Evolutionary conservation across 2,797 vertebrate species (phyloP).

Genomic region (Scarus forsteni): DNA sequence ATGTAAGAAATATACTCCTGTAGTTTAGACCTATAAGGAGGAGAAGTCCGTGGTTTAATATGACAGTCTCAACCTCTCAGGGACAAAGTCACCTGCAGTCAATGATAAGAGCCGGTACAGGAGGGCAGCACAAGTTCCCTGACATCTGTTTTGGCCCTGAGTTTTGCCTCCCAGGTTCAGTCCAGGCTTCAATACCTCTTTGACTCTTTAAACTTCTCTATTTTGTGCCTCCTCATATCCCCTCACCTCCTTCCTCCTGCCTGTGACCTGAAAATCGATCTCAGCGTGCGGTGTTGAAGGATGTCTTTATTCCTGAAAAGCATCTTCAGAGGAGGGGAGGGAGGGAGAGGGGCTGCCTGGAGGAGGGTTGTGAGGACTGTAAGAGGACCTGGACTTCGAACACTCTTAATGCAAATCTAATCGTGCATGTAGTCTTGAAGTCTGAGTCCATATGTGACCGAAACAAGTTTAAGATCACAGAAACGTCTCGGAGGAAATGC

Average conservation of each 20-base stretch:
- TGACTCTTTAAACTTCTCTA: not conserved
- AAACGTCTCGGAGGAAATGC: too few species aligned
- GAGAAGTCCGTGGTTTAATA: too few species aligned
- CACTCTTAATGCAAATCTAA: too few species aligned
- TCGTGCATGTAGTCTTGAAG: too few species aligned
- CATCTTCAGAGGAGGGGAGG: not conserved
- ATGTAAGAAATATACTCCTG: too few species aligned
- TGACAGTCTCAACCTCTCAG: too few species aligned
- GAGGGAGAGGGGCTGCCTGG: not conserved
- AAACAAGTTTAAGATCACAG: too few species aligned
- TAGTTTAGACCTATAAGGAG: too few species aligned
- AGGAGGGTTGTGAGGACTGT: not conserved
- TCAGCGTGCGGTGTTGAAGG: not conserved
- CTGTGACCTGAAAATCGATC: conserved; percentile 1
- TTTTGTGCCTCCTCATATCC: not conserved
- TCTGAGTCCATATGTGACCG: too few species aligned
- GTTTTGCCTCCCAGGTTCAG: not conserved
- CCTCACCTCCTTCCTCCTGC: not conserved
- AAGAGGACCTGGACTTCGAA: too few species aligned
- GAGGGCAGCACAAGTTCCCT: not conserved
- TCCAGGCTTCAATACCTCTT: not conserved
- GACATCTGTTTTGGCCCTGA: not conserved
- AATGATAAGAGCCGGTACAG: too few species aligned
- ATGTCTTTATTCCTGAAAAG: conserved; percentile 8
- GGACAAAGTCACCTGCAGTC: too few species aligned